phyloP scores from a whole-genome alignment of 2,888 invertebrate genomes.

The Orthosia gothica region DNA sequence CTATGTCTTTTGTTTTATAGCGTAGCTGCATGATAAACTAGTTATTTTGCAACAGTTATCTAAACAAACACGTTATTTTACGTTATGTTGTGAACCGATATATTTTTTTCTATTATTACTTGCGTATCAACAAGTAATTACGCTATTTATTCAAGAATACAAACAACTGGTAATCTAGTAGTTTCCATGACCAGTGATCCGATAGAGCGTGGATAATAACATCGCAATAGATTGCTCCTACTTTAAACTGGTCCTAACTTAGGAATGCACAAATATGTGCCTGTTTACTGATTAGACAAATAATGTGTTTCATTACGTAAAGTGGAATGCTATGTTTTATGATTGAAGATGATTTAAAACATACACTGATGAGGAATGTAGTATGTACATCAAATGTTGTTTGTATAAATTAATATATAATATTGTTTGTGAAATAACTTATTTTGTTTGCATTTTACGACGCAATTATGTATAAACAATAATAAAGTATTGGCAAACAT shows the following conservation, averaged over 20 bases:
- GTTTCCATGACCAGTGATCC: conserved; percentile 54
- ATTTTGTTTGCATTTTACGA: conserved; percentile 17
- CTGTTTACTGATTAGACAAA: conserved; percentile 50
- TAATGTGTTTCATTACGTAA: conserved; percentile 54
- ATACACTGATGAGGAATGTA: conserved; percentile 22
- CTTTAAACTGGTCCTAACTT: conserved; percentile 42
- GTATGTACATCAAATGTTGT: neutral
- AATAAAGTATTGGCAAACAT: conserved; percentile 10
- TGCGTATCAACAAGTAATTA: conserved; percentile 43
- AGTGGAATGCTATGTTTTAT: conserved; percentile 35
- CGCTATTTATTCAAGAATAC: conserved; percentile 51
- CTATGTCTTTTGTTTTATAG: neutral
- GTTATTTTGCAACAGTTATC: conserved; percentile 15
- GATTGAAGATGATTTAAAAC: conserved; percentile 30
- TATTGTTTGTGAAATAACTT: neutral
- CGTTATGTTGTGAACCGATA: neutral
- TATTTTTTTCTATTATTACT: conserved; percentile 29
- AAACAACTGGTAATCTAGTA: conserved; percentile 54
- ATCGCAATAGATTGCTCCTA: conserved; percentile 52
- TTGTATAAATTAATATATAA: neutral
- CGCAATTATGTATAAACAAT: neutral
- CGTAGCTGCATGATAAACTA: neutral
- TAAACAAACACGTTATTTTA: conserved; percentile 27
- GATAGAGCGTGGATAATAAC: conserved; percentile 65
- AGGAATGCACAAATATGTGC: conserved; percentile 54